phyloP scores from a whole-genome alignment of 2,888 invertebrate genomes.

The Conops quadrifasciatus region DNA sequence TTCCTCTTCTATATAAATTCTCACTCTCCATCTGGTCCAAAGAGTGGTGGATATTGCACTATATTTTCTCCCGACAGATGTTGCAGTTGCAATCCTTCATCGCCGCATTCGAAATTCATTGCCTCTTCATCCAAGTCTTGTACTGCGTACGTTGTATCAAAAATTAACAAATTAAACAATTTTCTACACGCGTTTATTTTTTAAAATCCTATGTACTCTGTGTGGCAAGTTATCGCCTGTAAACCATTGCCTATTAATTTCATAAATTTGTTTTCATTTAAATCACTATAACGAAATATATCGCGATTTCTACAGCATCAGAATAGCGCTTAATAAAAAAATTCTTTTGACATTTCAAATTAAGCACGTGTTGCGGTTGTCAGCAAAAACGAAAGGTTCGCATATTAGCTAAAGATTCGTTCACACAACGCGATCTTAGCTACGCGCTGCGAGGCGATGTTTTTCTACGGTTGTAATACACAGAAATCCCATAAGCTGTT shows the following conservation, averaged over 20 bases:
- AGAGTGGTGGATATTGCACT: slow-evolving; percentile 70
- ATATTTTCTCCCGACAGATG: slow-evolving; percentile 73
- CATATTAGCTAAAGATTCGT: no score
- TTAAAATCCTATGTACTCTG: not conserved
- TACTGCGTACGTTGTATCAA: not conserved
- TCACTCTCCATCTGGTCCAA: slow-evolving; percentile 73
- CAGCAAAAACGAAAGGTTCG: not conserved
- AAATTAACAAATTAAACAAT: not conserved
- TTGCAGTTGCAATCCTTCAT: slow-evolving; percentile 66
- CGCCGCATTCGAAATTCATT: slow-evolving; percentile 54
- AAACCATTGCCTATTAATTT: not conserved
- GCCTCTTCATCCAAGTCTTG: slow-evolving; percentile 50
- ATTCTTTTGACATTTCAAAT: slow-evolving; percentile 21
- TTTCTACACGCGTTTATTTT: not conserved
- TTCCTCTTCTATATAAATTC: slow-evolving; percentile 52
- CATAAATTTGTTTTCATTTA: not conserved
- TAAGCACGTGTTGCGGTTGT: slow-evolving; percentile 37
- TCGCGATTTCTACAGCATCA: not conserved
- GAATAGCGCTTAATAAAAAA: not conserved
- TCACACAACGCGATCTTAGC: no score
- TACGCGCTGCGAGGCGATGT: no score
- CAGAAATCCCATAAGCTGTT: no score
- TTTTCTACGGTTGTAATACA: no score
- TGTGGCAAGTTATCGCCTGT: not conserved
- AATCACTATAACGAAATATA: not conserved